Conservation (phyloP, 1,140 invertebrate genomes). For the Periplaneta americana region DNA sequence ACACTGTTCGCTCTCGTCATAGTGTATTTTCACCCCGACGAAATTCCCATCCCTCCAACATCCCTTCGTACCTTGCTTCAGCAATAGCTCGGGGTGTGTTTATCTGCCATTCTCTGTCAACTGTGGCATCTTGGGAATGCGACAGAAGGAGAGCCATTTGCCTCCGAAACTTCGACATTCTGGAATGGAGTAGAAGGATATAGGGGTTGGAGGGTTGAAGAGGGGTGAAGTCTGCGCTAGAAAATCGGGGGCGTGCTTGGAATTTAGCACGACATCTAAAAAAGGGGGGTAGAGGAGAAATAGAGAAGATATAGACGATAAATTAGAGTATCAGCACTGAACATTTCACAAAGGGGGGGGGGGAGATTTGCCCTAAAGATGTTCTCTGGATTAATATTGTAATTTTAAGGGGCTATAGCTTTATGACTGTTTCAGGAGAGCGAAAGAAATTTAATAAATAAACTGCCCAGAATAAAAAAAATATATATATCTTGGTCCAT, state of each 20-base stretch:
- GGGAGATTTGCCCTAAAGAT: not conserved
- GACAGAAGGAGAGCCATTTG: not conserved
- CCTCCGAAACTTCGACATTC: not conserved
- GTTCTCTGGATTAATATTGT: not conserved
- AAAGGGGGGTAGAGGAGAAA: not conserved
- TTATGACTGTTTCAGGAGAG: too few relatives aligned
- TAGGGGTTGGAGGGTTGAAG: not conserved
- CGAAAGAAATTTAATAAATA: too few relatives aligned
- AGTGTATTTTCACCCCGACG: not conserved
- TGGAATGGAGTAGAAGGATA: not conserved
- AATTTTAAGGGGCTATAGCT: not conserved
- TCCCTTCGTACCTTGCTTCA: not conserved
- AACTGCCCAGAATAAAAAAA: too few relatives aligned
- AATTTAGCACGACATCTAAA: not conserved
- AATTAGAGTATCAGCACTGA: not conserved
- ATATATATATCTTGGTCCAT: too few relatives aligned
- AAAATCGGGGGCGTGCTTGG: not conserved
- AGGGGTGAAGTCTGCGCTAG: not conserved
- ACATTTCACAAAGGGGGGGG: not conserved
- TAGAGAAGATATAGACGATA: not conserved
- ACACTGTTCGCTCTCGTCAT: not conserved
- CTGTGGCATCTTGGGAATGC: not conserved
- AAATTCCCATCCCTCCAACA: not conserved
- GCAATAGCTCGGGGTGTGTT: not conserved
- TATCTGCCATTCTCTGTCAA: not conserved